A percentile compares a stretch with the other conserved stretches of the same genome.
Evolutionary conservation across 2,113 vertebrate species (phyloP).

Genomic region (Carlito syrichta): DNA sequence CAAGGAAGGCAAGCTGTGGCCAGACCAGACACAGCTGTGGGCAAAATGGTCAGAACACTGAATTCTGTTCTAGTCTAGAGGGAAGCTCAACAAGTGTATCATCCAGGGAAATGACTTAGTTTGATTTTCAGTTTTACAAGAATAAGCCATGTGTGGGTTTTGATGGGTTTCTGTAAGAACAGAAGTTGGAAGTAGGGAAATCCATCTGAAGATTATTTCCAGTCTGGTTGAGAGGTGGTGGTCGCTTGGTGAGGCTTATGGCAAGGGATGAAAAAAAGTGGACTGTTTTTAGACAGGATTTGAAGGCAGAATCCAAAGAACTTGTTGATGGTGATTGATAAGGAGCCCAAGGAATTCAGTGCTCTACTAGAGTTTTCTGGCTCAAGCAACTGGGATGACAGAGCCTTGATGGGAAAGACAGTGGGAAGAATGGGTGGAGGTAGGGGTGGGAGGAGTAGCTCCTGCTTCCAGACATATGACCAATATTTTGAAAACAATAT

Average conservation of each 20-base stretch:
- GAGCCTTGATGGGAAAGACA: not conserved
- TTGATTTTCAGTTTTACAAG: not conserved
- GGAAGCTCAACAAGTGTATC: not conserved
- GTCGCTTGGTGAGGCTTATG: not conserved
- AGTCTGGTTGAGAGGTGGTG: not conserved
- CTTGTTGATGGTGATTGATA: not conserved
- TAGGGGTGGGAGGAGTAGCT: too few species aligned
- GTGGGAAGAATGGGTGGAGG: not conserved
- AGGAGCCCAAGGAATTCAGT: not conserved
- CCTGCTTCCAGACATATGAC: not conserved
- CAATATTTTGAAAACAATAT: not conserved
- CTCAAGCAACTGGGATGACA: not conserved
- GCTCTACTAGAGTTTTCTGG: not conserved
- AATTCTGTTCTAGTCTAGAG: not conserved
- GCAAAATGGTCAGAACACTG: not conserved
- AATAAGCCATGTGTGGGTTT: not conserved
- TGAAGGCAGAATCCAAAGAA: not conserved
- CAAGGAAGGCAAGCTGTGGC: not conserved
- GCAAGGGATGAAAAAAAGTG: not conserved
- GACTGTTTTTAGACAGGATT: not conserved
- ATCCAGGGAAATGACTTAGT: not conserved
- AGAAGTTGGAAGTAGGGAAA: not conserved
- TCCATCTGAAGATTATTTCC: not conserved
- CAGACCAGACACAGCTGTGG: not conserved
- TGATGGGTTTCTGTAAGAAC: not conserved